Conservation (phyloP, 1,140 invertebrate species). For the Conopomorpha cramerella region DNA sequence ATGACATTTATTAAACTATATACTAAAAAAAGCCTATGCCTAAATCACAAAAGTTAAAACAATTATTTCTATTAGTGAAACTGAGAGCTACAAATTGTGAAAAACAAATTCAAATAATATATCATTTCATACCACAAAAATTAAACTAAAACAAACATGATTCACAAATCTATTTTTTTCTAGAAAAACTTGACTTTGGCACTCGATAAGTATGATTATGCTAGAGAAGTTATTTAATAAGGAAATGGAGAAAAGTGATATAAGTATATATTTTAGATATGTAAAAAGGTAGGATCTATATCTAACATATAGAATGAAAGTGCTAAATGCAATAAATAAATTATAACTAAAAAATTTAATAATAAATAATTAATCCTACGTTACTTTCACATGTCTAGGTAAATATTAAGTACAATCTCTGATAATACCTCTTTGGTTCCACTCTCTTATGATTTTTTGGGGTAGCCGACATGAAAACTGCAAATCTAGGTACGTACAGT, state of each 20-base stretch:
- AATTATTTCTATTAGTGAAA: conserved; percentile 54
- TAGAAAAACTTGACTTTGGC: too few relatives aligned
- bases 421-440: conserved; percentile 23
- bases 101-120: too few relatives aligned
- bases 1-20: conserved; percentile 57
- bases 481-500: conserved; percentile 51
- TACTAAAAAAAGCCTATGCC: conserved; percentile 39
- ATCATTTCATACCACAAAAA: too few relatives aligned
- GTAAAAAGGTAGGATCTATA: too few relatives aligned
- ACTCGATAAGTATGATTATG: too few relatives aligned
- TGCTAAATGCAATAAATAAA: too few relatives aligned
- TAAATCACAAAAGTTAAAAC: conserved; percentile 51
- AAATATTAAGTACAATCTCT: conserved; percentile 44
- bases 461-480: conserved; percentile 55
- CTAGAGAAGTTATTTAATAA: too few relatives aligned
- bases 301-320: too few relatives aligned
- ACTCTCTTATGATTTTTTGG: conserved; percentile 24
- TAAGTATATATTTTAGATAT: too few relatives aligned
- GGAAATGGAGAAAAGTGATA: too few relatives aligned
- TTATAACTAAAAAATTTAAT: conserved; percentile 3
- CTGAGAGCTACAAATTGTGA: conserved; percentile 29
- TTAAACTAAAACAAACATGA: too few relatives aligned
- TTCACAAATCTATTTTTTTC: too few relatives aligned
- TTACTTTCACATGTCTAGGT: conserved; percentile 35
- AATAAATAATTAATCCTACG: conserved; percentile 21